Base-by-base conservation (phyloP, 2,888 invertebrate genomes). In the Muscina levida region DNA sequence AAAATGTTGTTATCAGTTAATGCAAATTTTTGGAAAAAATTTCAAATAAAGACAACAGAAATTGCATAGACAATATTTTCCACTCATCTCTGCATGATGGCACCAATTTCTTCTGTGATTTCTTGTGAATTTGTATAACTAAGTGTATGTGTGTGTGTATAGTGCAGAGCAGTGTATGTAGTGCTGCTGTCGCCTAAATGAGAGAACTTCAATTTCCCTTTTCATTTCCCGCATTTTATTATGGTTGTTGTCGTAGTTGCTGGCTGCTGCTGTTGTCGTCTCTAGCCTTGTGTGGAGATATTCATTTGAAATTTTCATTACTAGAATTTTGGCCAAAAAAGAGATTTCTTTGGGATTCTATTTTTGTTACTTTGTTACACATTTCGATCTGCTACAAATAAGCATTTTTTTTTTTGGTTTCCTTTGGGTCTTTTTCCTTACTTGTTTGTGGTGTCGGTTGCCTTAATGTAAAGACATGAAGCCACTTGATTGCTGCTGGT, bases 151-250 rank as follows among this genome's bases (percentile, higher is more conserved):
- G 22, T 42, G 48, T 22, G 53, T 56, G 15, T 53, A n/a, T n/a
- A n/a, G n/a, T n/a, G n/a, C n/a, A n/a, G n/a, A n/a, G n/a, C n/a
- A n/a, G 15, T 65, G 22, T 13, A 15, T 19, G 2, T 22, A 17
- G 8, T 37, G 4, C 37, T 51, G 31, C 24, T n/a, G n/a, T n/a
- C 24, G 13, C 13, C 37, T 56, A 8, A 39, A 17, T 37, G 19
- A 19, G 51, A 67, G 24, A 22, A 42, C 68, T 39, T 68, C 31
- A 71, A 78, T 75, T 75, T 72, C 51, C 53, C 42, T 70, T 44
- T 71, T 73, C 31, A 44, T 67, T 59, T 65, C 66, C 39, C 44
- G 37, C 26, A 5, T 8, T 31, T 31, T n/a, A n/a, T n/a, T n/a
- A n/a, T n/a, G n/a, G n/a, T 42, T 48, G 15, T 31, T 73, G 15